Conservation (phyloP, 2,888 invertebrate genomes). For the Cactoblastis cactorum region DNA sequence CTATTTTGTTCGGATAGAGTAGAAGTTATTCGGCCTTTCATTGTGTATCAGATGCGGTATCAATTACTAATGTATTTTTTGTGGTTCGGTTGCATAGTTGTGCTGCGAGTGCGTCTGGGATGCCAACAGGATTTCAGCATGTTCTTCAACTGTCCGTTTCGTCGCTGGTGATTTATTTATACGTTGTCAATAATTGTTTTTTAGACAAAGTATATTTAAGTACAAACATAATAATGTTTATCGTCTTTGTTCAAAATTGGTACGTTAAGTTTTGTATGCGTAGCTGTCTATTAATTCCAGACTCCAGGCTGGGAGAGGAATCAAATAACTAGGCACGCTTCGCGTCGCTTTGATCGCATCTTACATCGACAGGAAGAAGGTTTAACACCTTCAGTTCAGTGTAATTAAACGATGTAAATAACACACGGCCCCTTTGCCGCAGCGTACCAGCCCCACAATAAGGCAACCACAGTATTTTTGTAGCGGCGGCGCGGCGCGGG, state of each 20-base stretch:
- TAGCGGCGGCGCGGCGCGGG: constrained; percentile 52
- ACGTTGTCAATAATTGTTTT: too few relatives aligned
- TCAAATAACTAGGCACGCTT: too few relatives aligned
- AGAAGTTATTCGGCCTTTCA: constrained; percentile 38
- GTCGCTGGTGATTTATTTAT: too few relatives aligned
- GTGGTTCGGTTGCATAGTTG: constrained; percentile 17
- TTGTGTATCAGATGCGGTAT: constrained; percentile 33
- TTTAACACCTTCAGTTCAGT: too few relatives aligned
- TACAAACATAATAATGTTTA: too few relatives aligned
- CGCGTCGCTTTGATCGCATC: too few relatives aligned
- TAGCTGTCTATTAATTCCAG: too few relatives aligned
- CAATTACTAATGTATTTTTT: constrained; percentile 32
- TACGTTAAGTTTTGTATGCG: too few relatives aligned
- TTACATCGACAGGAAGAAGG: too few relatives aligned
- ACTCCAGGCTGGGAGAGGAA: too few relatives aligned
- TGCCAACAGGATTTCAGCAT: constrained; percentile 2
- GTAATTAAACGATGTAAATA: constrained; percentile 6
- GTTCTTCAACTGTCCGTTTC: not conserved
- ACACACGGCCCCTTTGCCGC: not conserved
- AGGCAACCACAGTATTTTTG: constrained; percentile 49
- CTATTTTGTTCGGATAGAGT: constrained; percentile 36
- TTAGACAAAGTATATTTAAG: too few relatives aligned
- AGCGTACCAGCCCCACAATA: constrained; percentile 1
- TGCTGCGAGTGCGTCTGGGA: constrained; percentile 13
- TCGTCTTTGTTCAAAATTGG: too few relatives aligned